A percentile compares a stretch with the other conserved stretches of the same genome.
These are phyloP conservation scores for Gastrophryne carolinensis DNA, from an alignment of 2,797 vertebrate genomes.

Conservation along the genomic window DNA sequence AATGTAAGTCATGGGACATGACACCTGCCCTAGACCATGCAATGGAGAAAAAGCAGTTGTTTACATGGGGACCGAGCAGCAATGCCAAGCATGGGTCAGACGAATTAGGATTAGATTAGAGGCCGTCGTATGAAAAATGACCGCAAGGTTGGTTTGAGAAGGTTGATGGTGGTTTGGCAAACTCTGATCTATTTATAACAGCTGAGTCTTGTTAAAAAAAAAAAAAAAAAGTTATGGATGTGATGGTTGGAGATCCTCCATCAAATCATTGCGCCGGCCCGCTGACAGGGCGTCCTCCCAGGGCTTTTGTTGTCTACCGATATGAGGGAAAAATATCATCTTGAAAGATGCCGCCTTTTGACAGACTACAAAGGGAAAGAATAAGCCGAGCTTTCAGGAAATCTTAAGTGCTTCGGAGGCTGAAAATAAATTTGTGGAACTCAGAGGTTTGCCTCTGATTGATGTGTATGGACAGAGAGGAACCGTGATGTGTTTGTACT, in stretches of 20 bases:
- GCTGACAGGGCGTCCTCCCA: neutral
- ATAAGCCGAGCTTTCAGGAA: neutral
- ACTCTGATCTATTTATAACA: neutral
- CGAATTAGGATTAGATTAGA: too few species aligned
- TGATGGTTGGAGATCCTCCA: constrained; percentile 6
- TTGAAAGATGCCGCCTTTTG: constrained; percentile 35
- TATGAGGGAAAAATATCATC: constrained; percentile 21
- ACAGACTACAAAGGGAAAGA: constrained; percentile 15
- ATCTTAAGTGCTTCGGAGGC: neutral
- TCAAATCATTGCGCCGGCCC: neutral
- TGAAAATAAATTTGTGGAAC: neutral
- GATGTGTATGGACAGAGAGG: neutral
- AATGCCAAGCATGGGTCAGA: neutral
- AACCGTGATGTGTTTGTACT: neutral
- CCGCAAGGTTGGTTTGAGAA: neutral
- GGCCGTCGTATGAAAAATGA: too few species aligned
- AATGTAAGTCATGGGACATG: too few species aligned
- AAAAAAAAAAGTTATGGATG: constrained; percentile 8
- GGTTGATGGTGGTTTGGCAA: constrained; percentile 6
- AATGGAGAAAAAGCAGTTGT: too few species aligned
- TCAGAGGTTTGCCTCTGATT: neutral
- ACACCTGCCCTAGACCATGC: too few species aligned
- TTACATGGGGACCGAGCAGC: too few species aligned
- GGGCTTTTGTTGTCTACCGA: constrained; percentile 17
- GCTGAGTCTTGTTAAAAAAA: neutral